A percentile compares a stretch with the other conserved stretches of the same genome.
Conservation (phyloP, 2,113 vertebrate species). For the Aspiorhynchus laticeps region DNA sequence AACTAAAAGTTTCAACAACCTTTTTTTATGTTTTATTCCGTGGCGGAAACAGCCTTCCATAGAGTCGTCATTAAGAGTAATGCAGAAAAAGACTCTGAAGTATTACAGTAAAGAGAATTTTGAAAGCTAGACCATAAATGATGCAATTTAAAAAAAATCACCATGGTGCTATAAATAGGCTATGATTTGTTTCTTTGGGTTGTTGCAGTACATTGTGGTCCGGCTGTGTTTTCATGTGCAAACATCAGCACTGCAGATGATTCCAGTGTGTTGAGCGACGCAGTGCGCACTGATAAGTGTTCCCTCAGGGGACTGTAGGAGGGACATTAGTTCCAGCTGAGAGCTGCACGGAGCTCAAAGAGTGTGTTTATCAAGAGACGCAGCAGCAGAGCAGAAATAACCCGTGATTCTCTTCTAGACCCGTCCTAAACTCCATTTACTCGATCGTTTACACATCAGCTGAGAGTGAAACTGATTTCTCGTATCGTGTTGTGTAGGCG, state of each 20-base stretch:
- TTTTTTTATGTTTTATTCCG: too few species aligned
- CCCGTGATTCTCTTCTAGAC: neutral
- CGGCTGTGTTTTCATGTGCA: neutral
- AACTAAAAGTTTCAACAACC: too few species aligned
- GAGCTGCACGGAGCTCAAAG: slow-evolving; percentile 68
- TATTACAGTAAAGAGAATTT: neutral
- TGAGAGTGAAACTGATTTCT: neutral
- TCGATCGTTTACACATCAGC: neutral
- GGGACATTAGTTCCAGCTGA: slow-evolving; percentile 75
- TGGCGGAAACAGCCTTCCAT: too few species aligned
- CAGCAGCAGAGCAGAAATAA: slow-evolving; percentile 38
- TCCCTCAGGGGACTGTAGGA: slow-evolving; percentile 67
- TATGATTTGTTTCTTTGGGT: neutral
- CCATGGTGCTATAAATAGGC: neutral
- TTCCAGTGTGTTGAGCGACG: slow-evolving; percentile 61
- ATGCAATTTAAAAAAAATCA: neutral
- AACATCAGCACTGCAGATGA: slow-evolving; percentile 43
- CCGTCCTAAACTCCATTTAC: neutral
- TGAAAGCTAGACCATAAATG: neutral
- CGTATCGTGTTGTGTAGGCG: neutral
- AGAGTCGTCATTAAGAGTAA: neutral
- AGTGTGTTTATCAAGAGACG: slow-evolving; percentile 51
- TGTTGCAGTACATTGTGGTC: neutral
- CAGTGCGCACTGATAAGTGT: slow-evolving; percentile 68
- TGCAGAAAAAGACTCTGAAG: neutral